These are phyloP conservation scores for Hypomecis punctinalis DNA, from an alignment of 2,888 invertebrate genomes.

Conservation along the genomic window DNA sequence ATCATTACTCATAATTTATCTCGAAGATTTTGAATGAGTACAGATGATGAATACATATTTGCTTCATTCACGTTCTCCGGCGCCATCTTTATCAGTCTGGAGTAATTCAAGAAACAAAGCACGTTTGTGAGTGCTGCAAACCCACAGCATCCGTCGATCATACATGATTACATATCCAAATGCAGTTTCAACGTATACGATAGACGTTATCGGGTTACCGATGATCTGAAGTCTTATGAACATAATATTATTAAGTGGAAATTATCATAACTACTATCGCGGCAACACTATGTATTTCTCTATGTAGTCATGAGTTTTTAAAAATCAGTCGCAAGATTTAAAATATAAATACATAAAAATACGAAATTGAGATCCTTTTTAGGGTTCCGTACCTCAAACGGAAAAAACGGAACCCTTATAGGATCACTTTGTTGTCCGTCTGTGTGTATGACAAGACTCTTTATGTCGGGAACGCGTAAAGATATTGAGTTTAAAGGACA, in stretches of 20 bases:
- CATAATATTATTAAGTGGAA: background rate
- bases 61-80: slow-evolving; percentile 35
- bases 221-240: slow-evolving; percentile 1
- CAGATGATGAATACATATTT: slow-evolving; percentile 26
- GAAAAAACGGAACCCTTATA: too few species aligned
- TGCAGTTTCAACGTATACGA: slow-evolving; percentile 55
- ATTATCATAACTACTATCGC: too few species aligned
- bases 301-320: too few species aligned
- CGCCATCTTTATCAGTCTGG: slow-evolving; percentile 50
- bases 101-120: slow-evolving; percentile 68
- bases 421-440: too few species aligned
- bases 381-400: too few species aligned
- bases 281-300: too few species aligned
- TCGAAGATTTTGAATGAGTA: slow-evolving; percentile 19
- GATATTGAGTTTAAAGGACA: too few species aligned
- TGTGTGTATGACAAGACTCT: too few species aligned
- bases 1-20: slow-evolving; percentile 13
- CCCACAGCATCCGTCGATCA: slow-evolving; percentile 67
- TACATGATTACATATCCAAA: slow-evolving; percentile 35
- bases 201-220: slow-evolving; percentile 56
- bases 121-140: slow-evolving; percentile 62
- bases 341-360: too few species aligned
- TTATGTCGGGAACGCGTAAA: too few species aligned
- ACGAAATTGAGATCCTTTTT: too few species aligned
- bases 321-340: too few species aligned